Conservation (phyloP, 1,140 invertebrate species). For the Heliconius congener region DNA sequence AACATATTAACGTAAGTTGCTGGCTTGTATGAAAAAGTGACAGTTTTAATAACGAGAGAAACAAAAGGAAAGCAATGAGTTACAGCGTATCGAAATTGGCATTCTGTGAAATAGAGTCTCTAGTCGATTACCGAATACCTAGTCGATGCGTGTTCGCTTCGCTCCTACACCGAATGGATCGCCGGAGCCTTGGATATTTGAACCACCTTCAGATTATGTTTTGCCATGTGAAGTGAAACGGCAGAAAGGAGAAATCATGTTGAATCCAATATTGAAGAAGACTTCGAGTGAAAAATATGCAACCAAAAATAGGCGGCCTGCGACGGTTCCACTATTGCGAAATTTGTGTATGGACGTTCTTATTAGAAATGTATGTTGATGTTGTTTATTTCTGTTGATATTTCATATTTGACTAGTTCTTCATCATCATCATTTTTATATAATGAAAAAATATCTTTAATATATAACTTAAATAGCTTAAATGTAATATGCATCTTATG, state of each 20-base stretch:
- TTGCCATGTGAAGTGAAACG: conserved; percentile 36
- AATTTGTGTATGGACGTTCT: conserved; percentile 60
- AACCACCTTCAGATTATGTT: conserved; percentile 22
- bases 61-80: conserved; percentile 16
- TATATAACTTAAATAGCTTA: too few relatives aligned
- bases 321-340: conserved; percentile 48
- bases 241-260: conserved; percentile 34
- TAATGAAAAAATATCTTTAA: too few relatives aligned
- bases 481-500: too few relatives aligned
- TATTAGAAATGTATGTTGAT: conserved; percentile 32
- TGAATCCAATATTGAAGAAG: conserved; percentile 50
- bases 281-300: conserved; percentile 26
- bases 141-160: conserved; percentile 65
- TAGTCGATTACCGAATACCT: not conserved
- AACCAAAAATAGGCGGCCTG: conserved; percentile 37
- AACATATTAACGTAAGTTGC: not conserved
- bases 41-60: conserved; percentile 4
- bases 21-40: conserved; percentile 6
- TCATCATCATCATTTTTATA: too few relatives aligned
- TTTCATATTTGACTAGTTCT: too few relatives aligned
- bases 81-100: not conserved
- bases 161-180: conserved; percentile 56
- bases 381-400: too few relatives aligned
- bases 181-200: conserved; percentile 39
- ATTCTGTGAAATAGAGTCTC: conserved; percentile 9